These are phyloP conservation scores for Myiothlypis chrysogaster DNA, from an alignment of 2,797 vertebrate species.

Conservation along the genomic window DNA sequence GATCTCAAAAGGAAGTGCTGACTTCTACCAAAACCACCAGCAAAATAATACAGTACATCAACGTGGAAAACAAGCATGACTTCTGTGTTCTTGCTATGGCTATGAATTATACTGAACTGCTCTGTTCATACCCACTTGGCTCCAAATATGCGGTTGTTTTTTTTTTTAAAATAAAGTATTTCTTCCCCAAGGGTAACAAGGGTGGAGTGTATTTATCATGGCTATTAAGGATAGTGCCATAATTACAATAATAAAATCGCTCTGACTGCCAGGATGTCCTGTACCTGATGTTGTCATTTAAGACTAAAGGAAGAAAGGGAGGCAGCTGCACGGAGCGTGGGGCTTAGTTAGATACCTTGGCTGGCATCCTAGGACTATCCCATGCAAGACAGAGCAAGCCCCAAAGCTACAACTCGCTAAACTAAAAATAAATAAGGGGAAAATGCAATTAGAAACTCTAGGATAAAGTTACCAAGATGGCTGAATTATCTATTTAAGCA, in stretches of 20 bases:
- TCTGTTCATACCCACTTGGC: slow-evolving; percentile 41
- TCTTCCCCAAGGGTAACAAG: slow-evolving; percentile 46
- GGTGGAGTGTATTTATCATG: slow-evolving; percentile 56
- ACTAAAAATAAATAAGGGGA: slow-evolving; percentile 73
- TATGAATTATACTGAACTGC: slow-evolving; percentile 10
- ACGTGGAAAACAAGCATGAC: not conserved
- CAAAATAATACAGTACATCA: not conserved
- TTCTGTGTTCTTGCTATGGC: not conserved
- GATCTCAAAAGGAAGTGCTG: not conserved
- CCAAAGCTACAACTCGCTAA: slow-evolving; percentile 59
- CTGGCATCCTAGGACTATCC: slow-evolving; percentile 62
- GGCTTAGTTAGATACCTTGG: slow-evolving; percentile 33
- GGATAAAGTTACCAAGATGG: slow-evolving; percentile 73
- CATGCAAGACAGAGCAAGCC: slow-evolving; percentile 69
- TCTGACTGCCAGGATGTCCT: slow-evolving; percentile 57
- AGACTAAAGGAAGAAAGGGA: slow-evolving; percentile 42
- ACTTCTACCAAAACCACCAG: not conserved
- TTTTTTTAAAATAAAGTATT: not conserved
- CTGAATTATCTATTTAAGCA: slow-evolving; percentile 69
- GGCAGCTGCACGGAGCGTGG: not conserved
- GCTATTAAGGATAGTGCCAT: slow-evolving; percentile 45
- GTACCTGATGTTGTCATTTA: slow-evolving; percentile 55
- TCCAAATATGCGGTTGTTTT: not conserved
- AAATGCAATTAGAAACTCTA: slow-evolving; percentile 70
- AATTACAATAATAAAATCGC: slow-evolving; percentile 63